phyloP scores from a whole-genome alignment of 2,888 invertebrate species.

The Ectemnius cavifrons region DNA sequence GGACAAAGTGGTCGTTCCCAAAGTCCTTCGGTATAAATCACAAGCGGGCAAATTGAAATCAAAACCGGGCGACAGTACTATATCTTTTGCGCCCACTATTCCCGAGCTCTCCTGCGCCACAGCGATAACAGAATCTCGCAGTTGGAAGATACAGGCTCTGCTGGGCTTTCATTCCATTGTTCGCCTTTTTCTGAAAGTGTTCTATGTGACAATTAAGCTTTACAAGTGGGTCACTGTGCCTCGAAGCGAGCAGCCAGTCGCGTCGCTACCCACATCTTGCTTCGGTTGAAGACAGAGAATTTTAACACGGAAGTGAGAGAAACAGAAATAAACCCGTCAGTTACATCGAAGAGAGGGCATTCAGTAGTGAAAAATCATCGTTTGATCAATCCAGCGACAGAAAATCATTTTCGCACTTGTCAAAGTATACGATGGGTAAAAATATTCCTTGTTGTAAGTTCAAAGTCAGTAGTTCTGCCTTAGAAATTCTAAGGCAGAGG shows the following conservation, averaged over 20 bases:
- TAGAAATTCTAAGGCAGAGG: too few relatives aligned
- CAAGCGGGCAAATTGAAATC: background rate
- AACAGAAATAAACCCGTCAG: too few relatives aligned
- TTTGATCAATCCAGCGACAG: too few relatives aligned
- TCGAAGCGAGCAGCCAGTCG: background rate
- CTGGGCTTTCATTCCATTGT: slow-evolving; percentile 7
- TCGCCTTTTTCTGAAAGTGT: slow-evolving; percentile 4
- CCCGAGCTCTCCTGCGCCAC: background rate
- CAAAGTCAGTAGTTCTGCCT: too few relatives aligned
- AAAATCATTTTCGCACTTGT: too few relatives aligned
- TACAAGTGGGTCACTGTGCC: slow-evolving; percentile 9
- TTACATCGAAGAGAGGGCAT: too few relatives aligned
- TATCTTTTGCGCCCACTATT: slow-evolving; percentile 6
- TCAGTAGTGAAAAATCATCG: too few relatives aligned
- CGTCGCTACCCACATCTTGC: background rate
- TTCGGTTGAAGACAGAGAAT: background rate
- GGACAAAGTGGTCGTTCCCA: too few relatives aligned
- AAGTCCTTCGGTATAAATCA: background rate
- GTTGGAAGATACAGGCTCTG: slow-evolving; percentile 2
- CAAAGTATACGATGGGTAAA: too few relatives aligned
- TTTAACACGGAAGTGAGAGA: too few relatives aligned
- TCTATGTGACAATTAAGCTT: slow-evolving; percentile 10
- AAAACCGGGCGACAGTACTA: slow-evolving; percentile 1
- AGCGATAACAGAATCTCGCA: background rate
- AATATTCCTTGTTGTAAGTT: too few relatives aligned